phyloP scores from a whole-genome alignment of 2,113 vertebrate species.

The Plecotus auritus region DNA sequence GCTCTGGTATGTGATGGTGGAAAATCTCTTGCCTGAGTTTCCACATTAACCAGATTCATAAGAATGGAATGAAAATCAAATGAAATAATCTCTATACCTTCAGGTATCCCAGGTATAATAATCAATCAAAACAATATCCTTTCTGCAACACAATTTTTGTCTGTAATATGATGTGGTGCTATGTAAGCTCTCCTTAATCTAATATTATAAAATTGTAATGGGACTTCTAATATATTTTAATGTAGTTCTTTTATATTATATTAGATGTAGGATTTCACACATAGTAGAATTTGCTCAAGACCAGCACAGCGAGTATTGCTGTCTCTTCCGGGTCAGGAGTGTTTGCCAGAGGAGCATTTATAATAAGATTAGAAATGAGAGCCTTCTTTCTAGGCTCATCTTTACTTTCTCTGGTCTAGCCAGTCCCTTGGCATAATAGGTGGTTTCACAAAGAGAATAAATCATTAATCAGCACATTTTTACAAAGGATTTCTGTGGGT shows the following conservation, averaged over 20 bases:
- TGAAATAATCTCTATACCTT: background rate
- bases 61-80: background rate
- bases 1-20: background rate
- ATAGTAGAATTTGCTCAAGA: background rate
- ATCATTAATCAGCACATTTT: background rate
- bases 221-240: background rate
- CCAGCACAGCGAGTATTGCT: accelerated
- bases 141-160: background rate
- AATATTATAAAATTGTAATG: background rate
- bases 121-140: background rate
- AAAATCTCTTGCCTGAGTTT: background rate
- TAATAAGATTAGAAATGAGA: background rate
- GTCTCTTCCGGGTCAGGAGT: background rate
- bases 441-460: background rate
- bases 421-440: background rate
- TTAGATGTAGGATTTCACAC: background rate
- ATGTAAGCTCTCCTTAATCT: background rate
- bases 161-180: background rate
- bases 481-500: background rate
- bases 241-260: background rate
- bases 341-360: background rate
- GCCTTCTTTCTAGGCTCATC: background rate
- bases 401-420: background rate
- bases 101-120: background rate
- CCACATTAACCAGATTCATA: background rate